A percentile compares a stretch with the other conserved stretches of the same genome.
phyloP scores from a whole-genome alignment of 2,888 invertebrate genomes.

The Glaucopsyche alexis region DNA sequence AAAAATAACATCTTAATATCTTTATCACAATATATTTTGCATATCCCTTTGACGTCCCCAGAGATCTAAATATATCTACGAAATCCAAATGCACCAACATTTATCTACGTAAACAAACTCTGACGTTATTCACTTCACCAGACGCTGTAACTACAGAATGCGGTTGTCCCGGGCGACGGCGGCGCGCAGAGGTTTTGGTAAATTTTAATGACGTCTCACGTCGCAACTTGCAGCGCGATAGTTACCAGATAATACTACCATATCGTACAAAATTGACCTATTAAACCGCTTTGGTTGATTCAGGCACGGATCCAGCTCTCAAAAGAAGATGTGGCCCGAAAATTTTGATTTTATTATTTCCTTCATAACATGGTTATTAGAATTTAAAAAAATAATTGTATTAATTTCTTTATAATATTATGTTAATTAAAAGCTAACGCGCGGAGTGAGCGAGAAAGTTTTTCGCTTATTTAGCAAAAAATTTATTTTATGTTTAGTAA shows the following conservation, averaged over 20 bases:
- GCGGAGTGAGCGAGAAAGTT: too few relatives aligned
- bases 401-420: too few relatives aligned
- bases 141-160: conserved; percentile 54
- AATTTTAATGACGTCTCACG: conserved; percentile 66
- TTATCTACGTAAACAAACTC: conserved; percentile 32
- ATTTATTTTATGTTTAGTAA: too few relatives aligned
- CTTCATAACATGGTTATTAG: too few relatives aligned
- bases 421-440: too few relatives aligned
- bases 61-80: conserved; percentile 2
- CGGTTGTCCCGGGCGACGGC: conserved; percentile 55
- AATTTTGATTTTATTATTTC: too few relatives aligned
- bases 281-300: too few relatives aligned
- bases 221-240: conserved; percentile 53
- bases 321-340: too few relatives aligned
- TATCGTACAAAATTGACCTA: too few relatives aligned
- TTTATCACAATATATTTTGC: background rate
- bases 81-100: conserved; percentile 11
- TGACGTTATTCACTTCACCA: conserved; percentile 48
- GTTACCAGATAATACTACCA: conserved; percentile 47
- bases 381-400: too few relatives aligned
- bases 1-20: background rate
- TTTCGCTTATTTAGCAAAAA: too few relatives aligned
- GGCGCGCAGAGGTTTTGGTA: conserved; percentile 55
- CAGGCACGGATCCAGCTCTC: too few relatives aligned
- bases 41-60: background rate